phyloP scores from a whole-genome alignment of 2,797 vertebrate genomes.

The Platyrinchus mystaceus region DNA sequence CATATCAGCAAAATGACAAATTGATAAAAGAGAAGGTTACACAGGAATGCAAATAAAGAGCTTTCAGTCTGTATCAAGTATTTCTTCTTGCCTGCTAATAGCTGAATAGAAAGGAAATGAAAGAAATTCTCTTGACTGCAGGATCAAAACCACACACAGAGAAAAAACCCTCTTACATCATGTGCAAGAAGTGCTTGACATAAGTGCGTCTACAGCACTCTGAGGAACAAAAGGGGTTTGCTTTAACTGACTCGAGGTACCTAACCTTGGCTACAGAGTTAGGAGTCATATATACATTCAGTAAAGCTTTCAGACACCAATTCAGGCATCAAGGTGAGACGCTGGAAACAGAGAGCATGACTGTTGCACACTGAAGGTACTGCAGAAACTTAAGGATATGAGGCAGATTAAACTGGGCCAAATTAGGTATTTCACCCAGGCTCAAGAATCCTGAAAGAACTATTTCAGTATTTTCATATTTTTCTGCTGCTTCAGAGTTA shows the following conservation, averaged over 20 bases:
- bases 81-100: conserved; percentile 9
- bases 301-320: background rate
- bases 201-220: background rate
- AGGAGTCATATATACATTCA: background rate
- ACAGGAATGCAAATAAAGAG: conserved; percentile 49
- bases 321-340: background rate
- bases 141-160: background rate
- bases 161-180: background rate
- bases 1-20: conserved; percentile 62
- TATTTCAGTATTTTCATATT: background rate
- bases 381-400: background rate
- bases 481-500: background rate
- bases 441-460: background rate
- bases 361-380: background rate
- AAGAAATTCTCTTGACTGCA: conserved; percentile 19
- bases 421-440: background rate
- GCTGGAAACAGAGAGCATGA: background rate
- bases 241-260: background rate
- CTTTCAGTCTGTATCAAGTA: conserved; percentile 14
- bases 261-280: background rate
- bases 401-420: background rate
- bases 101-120: conserved; percentile 37
- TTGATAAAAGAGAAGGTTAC: conserved; percentile 55
- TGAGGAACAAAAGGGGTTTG: background rate
- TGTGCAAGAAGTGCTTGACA: background rate